Evolutionary conservation across 2,797 vertebrate genomes (phyloP), one percentile per base, ranked within the genome.

Genomic region (Gymnoscopelus braueri): DNA sequence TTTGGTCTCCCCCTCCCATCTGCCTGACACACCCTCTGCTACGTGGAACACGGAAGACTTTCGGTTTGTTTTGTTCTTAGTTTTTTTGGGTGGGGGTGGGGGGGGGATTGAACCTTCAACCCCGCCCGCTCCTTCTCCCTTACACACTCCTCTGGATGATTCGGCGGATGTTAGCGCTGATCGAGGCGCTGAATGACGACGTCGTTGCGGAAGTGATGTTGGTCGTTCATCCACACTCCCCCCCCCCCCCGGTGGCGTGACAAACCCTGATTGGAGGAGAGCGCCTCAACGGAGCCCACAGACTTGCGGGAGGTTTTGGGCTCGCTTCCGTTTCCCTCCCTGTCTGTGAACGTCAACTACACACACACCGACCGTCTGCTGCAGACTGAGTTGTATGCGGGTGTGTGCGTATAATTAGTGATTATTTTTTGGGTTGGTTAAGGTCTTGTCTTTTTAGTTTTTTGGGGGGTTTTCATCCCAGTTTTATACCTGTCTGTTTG

Each of bases 201-300:
- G 49, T 50, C 13, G 3, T 39, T 23, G 54, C 69, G 68, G 26
- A 54, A 35, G 63, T 76, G 77, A 87, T 57, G 72, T 78, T 71
- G 5, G 7, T 48, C n/a, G 3, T 52, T 53, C 62, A 3, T 50
- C 47, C 1, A 44, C 39, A 9, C 39, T 2, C 39, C 32, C 5
- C 32, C 32, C 32, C 1, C 32, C 32, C 32, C 32, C 32, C 5
- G 32, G 32, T 7, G 39, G 39, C 7, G 39, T 39, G 6, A 71
- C 56, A 51, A 19, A 51, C 57, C 56, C 4, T 44, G 53, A 29
- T 59, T 10, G 59, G 71, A 68, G 54, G 50, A 24, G 72, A 56
- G 68, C 6, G 48, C 63, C 63, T 71, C 56, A 50, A 54, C 50
- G 29, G 74, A 83, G 77, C 84, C 80, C 78, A 87, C 82, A 85